Conservation (phyloP, 1,140 invertebrate species). For the Oscheius sp. region DNA sequence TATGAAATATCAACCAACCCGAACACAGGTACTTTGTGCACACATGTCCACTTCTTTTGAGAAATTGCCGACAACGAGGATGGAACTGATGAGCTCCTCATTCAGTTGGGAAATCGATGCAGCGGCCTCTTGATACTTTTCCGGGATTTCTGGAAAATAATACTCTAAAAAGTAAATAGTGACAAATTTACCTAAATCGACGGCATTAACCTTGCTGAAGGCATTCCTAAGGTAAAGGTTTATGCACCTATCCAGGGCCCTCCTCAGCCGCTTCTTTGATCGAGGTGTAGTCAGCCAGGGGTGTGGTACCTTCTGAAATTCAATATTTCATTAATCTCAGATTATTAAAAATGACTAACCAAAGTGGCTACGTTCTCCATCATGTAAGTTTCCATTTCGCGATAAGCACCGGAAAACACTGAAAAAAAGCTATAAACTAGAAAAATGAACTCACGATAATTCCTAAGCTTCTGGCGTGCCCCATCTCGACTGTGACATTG, state of each 20-base stretch:
- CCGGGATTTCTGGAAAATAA: not conserved
- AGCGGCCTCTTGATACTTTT: not conserved
- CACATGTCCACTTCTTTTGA: not conserved
- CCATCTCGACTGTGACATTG: too few relatives aligned
- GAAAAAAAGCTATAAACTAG: too few relatives aligned
- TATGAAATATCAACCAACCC: not conserved
- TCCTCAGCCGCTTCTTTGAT: not conserved
- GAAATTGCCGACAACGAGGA: not conserved
- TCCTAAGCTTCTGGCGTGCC: too few relatives aligned
- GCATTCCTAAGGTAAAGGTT: not conserved
- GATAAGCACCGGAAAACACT: too few relatives aligned
- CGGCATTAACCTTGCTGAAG: not conserved
- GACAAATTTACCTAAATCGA: not conserved
- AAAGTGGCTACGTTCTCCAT: not conserved
- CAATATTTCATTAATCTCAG: not conserved
- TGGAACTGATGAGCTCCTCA: not conserved
- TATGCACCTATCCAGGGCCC: not conserved
- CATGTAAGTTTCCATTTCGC: not conserved
- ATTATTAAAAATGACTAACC: not conserved
- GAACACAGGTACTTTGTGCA: not conserved
- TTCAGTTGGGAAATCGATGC: not conserved
- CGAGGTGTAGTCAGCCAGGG: not conserved
- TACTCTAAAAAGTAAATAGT: not conserved
- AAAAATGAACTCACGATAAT: too few relatives aligned
- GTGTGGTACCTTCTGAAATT: not conserved